Base-by-base conservation (phyloP, 2,797 vertebrate species). In the Fringilla coelebs region DNA sequence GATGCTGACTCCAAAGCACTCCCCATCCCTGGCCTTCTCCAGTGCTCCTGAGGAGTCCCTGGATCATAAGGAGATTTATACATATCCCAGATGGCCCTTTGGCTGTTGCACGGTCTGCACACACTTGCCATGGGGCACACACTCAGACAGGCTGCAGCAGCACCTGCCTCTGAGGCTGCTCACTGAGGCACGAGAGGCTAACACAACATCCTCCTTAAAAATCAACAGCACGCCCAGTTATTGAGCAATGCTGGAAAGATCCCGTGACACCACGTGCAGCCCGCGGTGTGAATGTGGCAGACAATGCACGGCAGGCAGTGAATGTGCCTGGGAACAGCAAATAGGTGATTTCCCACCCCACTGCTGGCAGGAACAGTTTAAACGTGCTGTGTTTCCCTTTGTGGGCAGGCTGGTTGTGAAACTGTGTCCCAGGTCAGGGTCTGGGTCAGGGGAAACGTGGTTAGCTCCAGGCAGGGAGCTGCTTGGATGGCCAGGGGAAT, bases 251-350 rank as follows among this genome's bases (percentile, higher is more conserved):
- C 13, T 60, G 83, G 68, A 49, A 66, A 72, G 68, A 67, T 61
- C 38, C 62, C 51, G 52, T 0, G 1, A 71, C 92, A 55, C 38
- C 61, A 5, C 60, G 11, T 0, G 1, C 45, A 41, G 36, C 36
- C 32, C 38, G 1, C 0, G 2, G 25, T 43, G 73, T 66, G 40
- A 84, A 26, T 4, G 41, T 36, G 57, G 74, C 73, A 48, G 65
- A 10, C 20, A 15, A 0, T 6, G 78, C 58, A 31, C 4, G 21
- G 22, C 66, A 61, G 34, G 67, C 29, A 3, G 8, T 21, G 21
- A 29, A 45, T 10, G 16, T 26, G 51, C 10, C 49, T 87, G 60
- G 68, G 51, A 85, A 80, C 61, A 55, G 36, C 57, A n/a, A 51
- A 43, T 19, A 24, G 43, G 63, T 70, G 52, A 85, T 70, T 90